Evolutionary conservation across 2,888 invertebrate species (phyloP), one percentile per base, ranked within the genome.

Genomic region (Caenorhabditis sp.): DNA sequence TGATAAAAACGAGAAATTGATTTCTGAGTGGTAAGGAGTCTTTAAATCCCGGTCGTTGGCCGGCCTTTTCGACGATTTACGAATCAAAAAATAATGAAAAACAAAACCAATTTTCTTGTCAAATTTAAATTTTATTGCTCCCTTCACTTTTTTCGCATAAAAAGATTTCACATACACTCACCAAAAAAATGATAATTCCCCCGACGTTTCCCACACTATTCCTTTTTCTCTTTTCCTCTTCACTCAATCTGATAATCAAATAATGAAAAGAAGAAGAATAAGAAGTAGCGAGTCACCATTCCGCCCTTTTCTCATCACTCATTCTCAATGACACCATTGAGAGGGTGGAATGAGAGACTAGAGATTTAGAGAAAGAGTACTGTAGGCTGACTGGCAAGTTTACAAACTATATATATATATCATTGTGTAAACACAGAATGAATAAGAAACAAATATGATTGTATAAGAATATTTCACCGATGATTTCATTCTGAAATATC

Each of bases 231-330:
- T 17, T 17, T 5, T 17, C 17, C 43, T 43, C 43, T 43, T 43
- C 43, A 43, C 43, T 43, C 43, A 43, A 43, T 43, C 43, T 43
- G 43, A 43, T 43, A 43, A 43, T 43, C 43, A 43, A 43, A 43
- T 43, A 43, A 43, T 6, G 31, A 43, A 43, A 10, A 43, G 3
- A 43, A 43, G 14, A 43, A 10, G 14, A 17, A 43, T 6, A 17
- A 17, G 14, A 17, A 17, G 43, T 43, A 43, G 43, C 43, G 14
- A 31, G 31, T 43, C 43, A 17, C 14, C 43, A 12, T 43, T 43
- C 14, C 43, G 6, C 14, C 43, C 14, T 43, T 17, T 43, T 43
- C 43, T 43, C 43, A 43, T 43, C 43, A 43, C 43, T 43, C 43
- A 43, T 43, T 43, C 43, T 43, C 43, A 43, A 43, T 43, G 43